Evolutionary conservation across 2,888 invertebrate genomes (phyloP).

Genomic region (Temnothorax unifasciatus): DNA sequence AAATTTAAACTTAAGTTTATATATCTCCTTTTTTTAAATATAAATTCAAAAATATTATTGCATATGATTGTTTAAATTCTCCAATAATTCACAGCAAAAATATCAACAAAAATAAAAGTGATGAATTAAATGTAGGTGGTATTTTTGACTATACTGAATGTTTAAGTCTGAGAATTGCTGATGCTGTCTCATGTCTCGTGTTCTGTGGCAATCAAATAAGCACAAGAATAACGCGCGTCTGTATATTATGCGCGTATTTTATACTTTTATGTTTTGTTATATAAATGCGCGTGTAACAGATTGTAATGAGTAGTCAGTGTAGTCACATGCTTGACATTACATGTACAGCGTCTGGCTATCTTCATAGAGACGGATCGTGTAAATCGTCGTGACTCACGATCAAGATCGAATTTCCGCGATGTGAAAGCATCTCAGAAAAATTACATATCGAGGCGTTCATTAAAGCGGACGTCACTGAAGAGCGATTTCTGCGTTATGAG

Average conservation of each 20-base stretch:
- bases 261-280: conserved; percentile 31
- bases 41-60: not conserved
- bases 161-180: not conserved
- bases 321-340: not conserved
- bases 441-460: conserved; percentile 14
- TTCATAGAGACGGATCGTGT: not conserved
- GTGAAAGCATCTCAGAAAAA: conserved; percentile 26
- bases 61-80: not conserved
- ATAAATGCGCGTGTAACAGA: conserved; percentile 21
- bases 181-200: not conserved
- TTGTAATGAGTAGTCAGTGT: conserved; percentile 2
- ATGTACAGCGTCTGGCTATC: not conserved
- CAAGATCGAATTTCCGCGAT: conserved; percentile 39
- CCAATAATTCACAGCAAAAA: not conserved
- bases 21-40: not conserved
- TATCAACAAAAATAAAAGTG: not conserved
- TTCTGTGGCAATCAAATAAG: not conserved
- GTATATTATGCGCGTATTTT: conserved; percentile 6
- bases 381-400: conserved; percentile 36
- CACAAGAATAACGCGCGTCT: conserved; percentile 12
- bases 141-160: not conserved
- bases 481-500: conserved; percentile 8
- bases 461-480: conserved; percentile 21
- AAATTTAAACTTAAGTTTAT: not conserved
- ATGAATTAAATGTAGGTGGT: conserved; percentile 1